These are phyloP conservation scores for Ectemnius lituratus DNA, from an alignment of 2,888 invertebrate genomes.

Conservation along the genomic window DNA sequence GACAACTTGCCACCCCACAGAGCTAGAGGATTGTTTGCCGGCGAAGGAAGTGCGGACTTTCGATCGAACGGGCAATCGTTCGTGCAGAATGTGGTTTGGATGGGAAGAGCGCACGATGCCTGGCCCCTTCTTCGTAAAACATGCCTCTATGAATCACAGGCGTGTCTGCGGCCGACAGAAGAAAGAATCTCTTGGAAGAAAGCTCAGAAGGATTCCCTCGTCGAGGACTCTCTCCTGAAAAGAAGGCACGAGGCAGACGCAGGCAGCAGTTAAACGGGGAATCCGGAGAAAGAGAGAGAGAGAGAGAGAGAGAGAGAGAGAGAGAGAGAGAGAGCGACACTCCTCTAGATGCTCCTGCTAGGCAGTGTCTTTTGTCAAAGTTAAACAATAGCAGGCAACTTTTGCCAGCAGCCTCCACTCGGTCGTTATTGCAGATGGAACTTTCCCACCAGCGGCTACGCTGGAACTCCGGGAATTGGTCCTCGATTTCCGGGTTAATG, in stretches of 20 bases:
- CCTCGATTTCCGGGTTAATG: constrained; percentile 63
- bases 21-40: neutral
- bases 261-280: constrained; percentile 27
- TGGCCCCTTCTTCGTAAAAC: constrained; percentile 9
- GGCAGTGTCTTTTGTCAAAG: constrained; percentile 52
- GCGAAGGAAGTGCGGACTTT: constrained; percentile 10
- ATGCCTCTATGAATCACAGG: constrained; percentile 62
- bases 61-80: constrained; percentile 29
- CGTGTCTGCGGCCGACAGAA: constrained; percentile 64
- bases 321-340: neutral
- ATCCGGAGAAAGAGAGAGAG: constrained; percentile 5
- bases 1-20: constrained; percentile 2
- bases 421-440: constrained; percentile 60
- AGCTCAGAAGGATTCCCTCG: neutral
- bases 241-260: constrained; percentile 27
- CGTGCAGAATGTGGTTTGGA: neutral
- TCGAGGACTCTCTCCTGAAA: constrained; percentile 5
- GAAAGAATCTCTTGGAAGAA: constrained; percentile 45
- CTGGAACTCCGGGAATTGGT: constrained; percentile 44
- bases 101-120: constrained; percentile 14
- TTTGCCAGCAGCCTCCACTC: constrained; percentile 52
- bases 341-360: neutral
- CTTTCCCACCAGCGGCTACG: constrained; percentile 53
- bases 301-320: no score
- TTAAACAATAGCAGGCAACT: constrained; percentile 63